Conservation (phyloP, 2,888 invertebrate species). For the Megastigmus dorsalis region DNA sequence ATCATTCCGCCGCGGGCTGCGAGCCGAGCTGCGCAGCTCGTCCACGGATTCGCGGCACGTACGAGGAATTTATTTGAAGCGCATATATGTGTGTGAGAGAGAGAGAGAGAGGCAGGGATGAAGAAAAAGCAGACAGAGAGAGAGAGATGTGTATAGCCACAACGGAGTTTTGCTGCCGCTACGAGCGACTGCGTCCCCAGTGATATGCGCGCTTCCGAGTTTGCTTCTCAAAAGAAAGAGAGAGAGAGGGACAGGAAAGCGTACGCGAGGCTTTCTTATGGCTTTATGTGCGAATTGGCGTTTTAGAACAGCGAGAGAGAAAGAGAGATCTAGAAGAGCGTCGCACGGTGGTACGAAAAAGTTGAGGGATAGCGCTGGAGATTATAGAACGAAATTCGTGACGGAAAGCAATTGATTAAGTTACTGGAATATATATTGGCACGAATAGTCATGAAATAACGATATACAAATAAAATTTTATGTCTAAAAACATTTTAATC, state of each 20-base stretch:
- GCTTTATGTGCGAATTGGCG: not conserved
- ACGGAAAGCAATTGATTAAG: not conserved
- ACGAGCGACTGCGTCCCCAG: not conserved
- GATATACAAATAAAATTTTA: too few relatives aligned
- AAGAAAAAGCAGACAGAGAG: not conserved
- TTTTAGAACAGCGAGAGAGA: not conserved
- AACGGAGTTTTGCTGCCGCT: constrained; percentile 28
- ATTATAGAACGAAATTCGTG: not conserved
- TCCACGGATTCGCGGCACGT: constrained; percentile 69
- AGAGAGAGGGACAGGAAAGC: not conserved
- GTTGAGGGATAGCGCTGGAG: not conserved
- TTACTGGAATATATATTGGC: too few relatives aligned
- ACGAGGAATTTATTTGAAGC: constrained; percentile 70
- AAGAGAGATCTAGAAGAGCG: not conserved
- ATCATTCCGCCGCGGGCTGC: constrained; percentile 62
- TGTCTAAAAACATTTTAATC: too few relatives aligned
- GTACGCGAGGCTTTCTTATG: not conserved
- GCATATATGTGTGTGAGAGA: constrained; percentile 59
- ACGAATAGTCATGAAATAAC: constrained; percentile 1
- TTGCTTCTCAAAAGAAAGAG: too few relatives aligned
- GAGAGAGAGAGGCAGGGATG: not conserved
- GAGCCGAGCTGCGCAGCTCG: constrained; percentile 6
- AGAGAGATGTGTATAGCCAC: constrained; percentile 22
- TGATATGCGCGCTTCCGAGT: not conserved
- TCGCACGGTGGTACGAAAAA: not conserved